Base-by-base conservation (phyloP, 2,797 vertebrate species). In the Psittacula derbiana region DNA sequence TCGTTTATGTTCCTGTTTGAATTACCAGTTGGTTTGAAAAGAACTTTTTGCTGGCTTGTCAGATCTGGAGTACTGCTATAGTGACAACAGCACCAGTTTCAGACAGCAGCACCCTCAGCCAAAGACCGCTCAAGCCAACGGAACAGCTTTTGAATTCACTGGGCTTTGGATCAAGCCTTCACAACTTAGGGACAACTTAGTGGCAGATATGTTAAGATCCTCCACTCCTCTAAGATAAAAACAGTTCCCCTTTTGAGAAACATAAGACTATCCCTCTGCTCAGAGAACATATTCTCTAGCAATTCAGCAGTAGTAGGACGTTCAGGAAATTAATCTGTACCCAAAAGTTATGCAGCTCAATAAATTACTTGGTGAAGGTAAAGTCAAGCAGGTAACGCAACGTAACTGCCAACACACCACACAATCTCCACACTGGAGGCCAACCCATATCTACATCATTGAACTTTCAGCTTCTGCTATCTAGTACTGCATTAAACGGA, bases 1-100 rank as follows among this genome's bases (percentile, higher is more conserved):
- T 18, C 71, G 85, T 95, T 87, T 80, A 91, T 87, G 81, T 64
- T 81, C 44, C 86, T 31, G 1, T 69, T 66, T 82, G 81, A 92
- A 91, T 60, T 91, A 89, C 40, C 47, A 73, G 50, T 31, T 52
- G 66, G 71, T 84, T 67, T 70, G 60, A 70, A 84, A 91, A 82
- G 55, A 82, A 91, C 64, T 73, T 92, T 76, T 60, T 82, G n/a
- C 72, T 89, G 75, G 64, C 64, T 87, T 92, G 80, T 93, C 91
- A 82, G 41, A 86, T 57, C 70, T 79, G 78, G 27, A 88, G 64
- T 52, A 82, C 60, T 60, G 67, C 74, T 85, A 36, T 11, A 87
- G 74, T 19, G 70, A 84, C 83, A 94, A 65, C 88, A 83, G 65
- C 36, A 93, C 41, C 67, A 40, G 66, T 75, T 92, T 81, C n/a